These are phyloP conservation scores for Ectropis grisescens DNA, from an alignment of 1,140 invertebrate genomes.

Conservation along the genomic window DNA sequence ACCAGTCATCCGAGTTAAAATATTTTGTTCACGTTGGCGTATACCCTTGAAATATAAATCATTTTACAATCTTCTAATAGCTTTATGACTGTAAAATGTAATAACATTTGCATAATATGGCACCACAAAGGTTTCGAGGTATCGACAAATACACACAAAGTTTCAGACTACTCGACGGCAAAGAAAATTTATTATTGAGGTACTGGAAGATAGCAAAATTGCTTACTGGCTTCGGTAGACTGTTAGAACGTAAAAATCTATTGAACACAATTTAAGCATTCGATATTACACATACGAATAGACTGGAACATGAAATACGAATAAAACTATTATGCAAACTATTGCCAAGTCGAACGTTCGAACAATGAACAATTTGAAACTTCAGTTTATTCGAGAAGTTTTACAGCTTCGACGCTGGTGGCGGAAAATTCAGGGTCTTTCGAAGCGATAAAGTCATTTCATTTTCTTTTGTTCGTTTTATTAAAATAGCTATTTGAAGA, in stretches of 20 bases:
- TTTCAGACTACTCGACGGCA: too few species aligned
- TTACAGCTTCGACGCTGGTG: constrained; percentile 2
- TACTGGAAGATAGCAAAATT: too few species aligned
- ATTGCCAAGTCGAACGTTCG: constrained; percentile 16
- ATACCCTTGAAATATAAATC: too few species aligned
- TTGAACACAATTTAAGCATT: constrained; percentile 12
- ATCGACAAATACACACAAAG: too few species aligned
- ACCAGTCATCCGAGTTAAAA: too few species aligned
- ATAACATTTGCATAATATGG: too few species aligned
- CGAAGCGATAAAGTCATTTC: constrained; percentile 3
- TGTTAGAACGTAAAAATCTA: constrained; percentile 13
- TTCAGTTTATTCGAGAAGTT: constrained; percentile 23
- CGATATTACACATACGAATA: constrained; percentile 18
- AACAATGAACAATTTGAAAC: constrained; percentile 19
- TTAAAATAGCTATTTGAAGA: constrained; percentile 2
- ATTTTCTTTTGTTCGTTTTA: constrained; percentile 1
- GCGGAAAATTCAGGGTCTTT: constrained; percentile 4
- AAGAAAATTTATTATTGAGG: too few species aligned
- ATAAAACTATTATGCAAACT: constrained; percentile 45
- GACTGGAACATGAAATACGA: constrained; percentile 21
- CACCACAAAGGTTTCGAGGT: too few species aligned
- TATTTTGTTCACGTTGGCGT: too few species aligned
- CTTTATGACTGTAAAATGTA: too few species aligned
- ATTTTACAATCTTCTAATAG: too few species aligned
- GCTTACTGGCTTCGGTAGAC: background rate